Evolutionary conservation across 2,888 invertebrate species (phyloP), one percentile per base, ranked within the genome.

Genomic region (Antheraea assamensis): DNA sequence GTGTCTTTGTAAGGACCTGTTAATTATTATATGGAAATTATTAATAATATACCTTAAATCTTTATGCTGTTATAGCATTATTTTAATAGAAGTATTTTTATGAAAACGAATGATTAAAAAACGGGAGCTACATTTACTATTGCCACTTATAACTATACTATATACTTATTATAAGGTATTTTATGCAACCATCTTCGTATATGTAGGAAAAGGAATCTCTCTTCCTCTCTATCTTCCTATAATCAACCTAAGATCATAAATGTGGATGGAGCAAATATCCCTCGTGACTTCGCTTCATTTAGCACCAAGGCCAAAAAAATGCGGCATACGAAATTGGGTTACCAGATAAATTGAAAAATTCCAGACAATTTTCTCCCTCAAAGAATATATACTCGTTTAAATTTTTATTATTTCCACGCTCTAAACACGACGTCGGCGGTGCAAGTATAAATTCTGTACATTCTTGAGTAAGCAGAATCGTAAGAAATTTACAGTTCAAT

Each of bases 301-400:
- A 86, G 80, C 87, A 88, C 88, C 87, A 88, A 85, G 87, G 84
- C 83, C 89, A 85, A 90, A 89, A 90, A 90, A 89, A 90, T 87
- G 88, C 85, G 89, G 81, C 84, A 85, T 80, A 85, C 79, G 87
- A 92, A 92, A 92, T 92, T 89, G 85, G 84, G 89, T 92, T 91
- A 90, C 86, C 85, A 88, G 89, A 88, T 85, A 92, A 92, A 92
- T 92, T 92, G 91, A 89, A 90, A 92, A 89, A 91, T 90, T 90
- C 86, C 85, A 84, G 86, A 88, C 90, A 92, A 92, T 93, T 92
- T 93, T 90, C 92, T 87, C 84, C 86, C 80, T 87, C 87, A 87
- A 89, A 89, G 88, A 87, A 86, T 64, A 64, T 64, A 5, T 86
- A 88, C 84, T 81, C 86, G 85, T 81, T 85, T 82, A 81, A 80